phyloP scores from a whole-genome alignment of 2,888 invertebrate species.

The Eristalis pertinax region DNA sequence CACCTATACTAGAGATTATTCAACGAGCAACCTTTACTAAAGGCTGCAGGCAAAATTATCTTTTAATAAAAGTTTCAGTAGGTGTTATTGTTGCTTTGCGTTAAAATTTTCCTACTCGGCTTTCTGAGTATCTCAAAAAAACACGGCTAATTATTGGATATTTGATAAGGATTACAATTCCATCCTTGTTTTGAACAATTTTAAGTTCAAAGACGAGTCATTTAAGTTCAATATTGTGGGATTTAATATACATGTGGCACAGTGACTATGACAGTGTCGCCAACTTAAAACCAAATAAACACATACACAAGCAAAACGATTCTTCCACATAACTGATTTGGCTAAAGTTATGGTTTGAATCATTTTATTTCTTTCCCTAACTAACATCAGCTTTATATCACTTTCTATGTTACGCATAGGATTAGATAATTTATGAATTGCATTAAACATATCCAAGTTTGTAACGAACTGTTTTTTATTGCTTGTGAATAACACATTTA shows the following conservation, averaged over 20 bases:
- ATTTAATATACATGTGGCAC: conserved; percentile 4
- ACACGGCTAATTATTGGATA: neutral
- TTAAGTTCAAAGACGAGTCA: conserved; percentile 18
- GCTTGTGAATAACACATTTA: conserved; percentile 5
- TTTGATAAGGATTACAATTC: conserved; percentile 7
- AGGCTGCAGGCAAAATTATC: too few relatives aligned
- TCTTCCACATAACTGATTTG: too few relatives aligned
- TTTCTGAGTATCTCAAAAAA: too few relatives aligned
- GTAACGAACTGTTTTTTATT: too few relatives aligned
- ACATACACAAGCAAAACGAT: too few relatives aligned
- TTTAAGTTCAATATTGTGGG: neutral
- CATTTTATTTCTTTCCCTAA: conserved; percentile 6
- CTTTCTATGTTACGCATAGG: neutral
- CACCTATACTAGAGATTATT: too few relatives aligned
- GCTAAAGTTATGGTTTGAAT: conserved; percentile 12
- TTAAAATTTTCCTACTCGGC: too few relatives aligned
- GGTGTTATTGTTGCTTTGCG: too few relatives aligned
- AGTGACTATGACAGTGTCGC: too few relatives aligned
- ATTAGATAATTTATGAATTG: conserved; percentile 1
- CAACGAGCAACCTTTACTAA: too few relatives aligned
- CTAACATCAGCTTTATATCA: neutral
- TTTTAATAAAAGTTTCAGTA: too few relatives aligned
- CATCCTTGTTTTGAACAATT: conserved; percentile 18
- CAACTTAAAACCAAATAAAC: too few relatives aligned
- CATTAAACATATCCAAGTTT: neutral